Evolutionary conservation across 1,140 invertebrate genomes (phyloP).

Genomic region (Branchinecta lynchi): DNA sequence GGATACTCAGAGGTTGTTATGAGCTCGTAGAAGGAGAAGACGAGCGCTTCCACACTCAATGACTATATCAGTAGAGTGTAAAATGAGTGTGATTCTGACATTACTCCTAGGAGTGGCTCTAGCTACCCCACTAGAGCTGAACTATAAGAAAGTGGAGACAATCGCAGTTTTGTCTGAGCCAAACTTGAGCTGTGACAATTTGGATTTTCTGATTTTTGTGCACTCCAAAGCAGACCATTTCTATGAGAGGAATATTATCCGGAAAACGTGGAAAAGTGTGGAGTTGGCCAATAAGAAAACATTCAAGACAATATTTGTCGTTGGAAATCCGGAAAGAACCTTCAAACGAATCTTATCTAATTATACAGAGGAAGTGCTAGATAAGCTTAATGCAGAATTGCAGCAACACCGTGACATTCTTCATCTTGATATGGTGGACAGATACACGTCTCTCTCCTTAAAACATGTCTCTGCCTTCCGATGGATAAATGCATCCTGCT

Average conservation of each 20-base stretch:
- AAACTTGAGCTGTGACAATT: not conserved
- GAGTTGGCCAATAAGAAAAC: not conserved
- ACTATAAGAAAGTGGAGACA: too few relatives aligned
- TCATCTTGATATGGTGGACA: slow-evolving; percentile 32
- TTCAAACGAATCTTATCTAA: slow-evolving; percentile 10
- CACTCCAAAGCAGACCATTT: slow-evolving; percentile 33
- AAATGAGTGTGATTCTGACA: too few relatives aligned
- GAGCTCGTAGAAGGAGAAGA: too few relatives aligned
- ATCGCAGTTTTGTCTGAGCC: not conserved
- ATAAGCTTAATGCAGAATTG: slow-evolving; percentile 23
- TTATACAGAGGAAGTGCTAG: not conserved
- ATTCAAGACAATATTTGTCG: not conserved
- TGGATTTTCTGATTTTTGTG: slow-evolving; percentile 21
- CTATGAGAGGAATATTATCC: slow-evolving; percentile 29
- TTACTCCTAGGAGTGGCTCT: too few relatives aligned
- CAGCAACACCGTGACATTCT: slow-evolving; percentile 30
- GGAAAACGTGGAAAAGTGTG: slow-evolving; percentile 28
- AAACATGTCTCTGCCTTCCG: slow-evolving; percentile 37
- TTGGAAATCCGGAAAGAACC: not conserved
- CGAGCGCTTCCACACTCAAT: too few relatives aligned
- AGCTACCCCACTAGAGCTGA: too few relatives aligned
- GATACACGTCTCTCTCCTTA: slow-evolving; percentile 35
- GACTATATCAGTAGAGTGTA: too few relatives aligned
- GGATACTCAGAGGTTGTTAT: too few relatives aligned
- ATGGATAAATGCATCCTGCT: slow-evolving; percentile 34